phyloP scores from a whole-genome alignment of 2,113 vertebrate species.

The Perca fluviatilis region DNA sequence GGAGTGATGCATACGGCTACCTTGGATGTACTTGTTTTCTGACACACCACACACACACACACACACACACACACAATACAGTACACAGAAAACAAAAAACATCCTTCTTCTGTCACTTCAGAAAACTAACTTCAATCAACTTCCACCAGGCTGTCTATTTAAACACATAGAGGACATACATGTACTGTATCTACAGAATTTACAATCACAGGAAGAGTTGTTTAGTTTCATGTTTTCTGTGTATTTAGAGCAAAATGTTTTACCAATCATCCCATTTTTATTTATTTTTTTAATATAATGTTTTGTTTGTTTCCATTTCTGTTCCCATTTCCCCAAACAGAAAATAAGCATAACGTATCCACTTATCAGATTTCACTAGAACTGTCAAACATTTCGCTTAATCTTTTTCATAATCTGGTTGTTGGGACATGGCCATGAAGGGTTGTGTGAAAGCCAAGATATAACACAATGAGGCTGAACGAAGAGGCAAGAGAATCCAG shows the following conservation, averaged over 20 bases:
- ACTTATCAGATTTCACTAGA: slow-evolving; percentile 72
- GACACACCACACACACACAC: not conserved
- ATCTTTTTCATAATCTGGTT: slow-evolving; percentile 71
- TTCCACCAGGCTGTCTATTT: not conserved
- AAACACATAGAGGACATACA: not conserved
- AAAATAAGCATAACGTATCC: slow-evolving; percentile 63
- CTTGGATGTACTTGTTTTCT: slow-evolving; percentile 39
- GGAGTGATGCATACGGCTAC: slow-evolving; percentile 53
- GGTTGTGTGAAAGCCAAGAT: slow-evolving; percentile 58
- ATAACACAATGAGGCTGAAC: slow-evolving; percentile 59
- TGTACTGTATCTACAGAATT: not conserved
- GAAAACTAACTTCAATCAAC: slow-evolving; percentile 34
- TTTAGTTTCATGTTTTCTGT: not conserved
- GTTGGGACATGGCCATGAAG: slow-evolving; percentile 63
- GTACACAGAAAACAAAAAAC: slow-evolving; percentile 19
- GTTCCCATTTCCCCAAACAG: slow-evolving; percentile 46
- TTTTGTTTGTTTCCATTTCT: slow-evolving; percentile 49
- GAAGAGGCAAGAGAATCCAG: slow-evolving; percentile 49
- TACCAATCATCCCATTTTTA: slow-evolving; percentile 15
- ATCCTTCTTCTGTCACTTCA: slow-evolving; percentile 28
- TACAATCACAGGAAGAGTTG: not conserved
- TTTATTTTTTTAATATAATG: not conserved
- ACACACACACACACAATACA: not conserved
- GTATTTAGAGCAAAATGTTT: slow-evolving; percentile 13
- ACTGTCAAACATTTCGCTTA: slow-evolving; percentile 63